These are phyloP conservation scores for Tribolium castaneum DNA, from an alignment of 1,140 invertebrate genomes.

Conservation along the genomic window DNA sequence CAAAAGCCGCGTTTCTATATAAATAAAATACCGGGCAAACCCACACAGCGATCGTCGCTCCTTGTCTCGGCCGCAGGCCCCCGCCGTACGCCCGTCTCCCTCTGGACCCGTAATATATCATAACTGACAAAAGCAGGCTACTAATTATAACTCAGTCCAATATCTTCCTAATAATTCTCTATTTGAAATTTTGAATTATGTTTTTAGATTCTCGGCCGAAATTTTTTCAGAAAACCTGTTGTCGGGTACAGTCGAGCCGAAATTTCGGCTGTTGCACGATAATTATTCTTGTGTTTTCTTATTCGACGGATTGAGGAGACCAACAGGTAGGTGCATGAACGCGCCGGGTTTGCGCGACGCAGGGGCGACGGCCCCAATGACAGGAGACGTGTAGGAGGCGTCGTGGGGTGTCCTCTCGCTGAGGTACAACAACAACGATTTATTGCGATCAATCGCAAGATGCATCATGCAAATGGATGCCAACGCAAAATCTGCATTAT, in stretches of 20 bases:
- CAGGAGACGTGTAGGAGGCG: constrained; percentile 23
- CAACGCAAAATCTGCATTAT: too few species aligned
- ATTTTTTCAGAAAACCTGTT: constrained; percentile 27
- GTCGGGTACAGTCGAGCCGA: neutral
- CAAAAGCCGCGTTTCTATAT: constrained; percentile 34
- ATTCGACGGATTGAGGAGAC: neutral
- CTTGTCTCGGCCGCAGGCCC: neutral
- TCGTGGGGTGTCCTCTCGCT: constrained; percentile 18
- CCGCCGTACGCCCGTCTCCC: neutral
- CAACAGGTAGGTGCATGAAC: neutral
- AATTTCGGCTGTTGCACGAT: neutral
- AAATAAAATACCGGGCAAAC: constrained; percentile 33
- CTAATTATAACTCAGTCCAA: constrained; percentile 42
- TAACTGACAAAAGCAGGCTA: constrained; percentile 40
- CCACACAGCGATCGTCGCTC: neutral
- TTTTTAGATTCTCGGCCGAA: constrained; percentile 30
- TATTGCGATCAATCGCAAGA: constrained; percentile 23
- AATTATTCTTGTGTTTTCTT: constrained; percentile 2
- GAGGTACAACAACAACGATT: constrained; percentile 14
- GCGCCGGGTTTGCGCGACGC: neutral
- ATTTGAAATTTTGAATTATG: constrained; percentile 44
- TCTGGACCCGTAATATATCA: constrained; percentile 34
- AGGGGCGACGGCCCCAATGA: neutral
- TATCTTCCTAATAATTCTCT: constrained; percentile 42
- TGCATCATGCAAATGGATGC: neutral